A percentile compares a stretch with the other conserved stretches of the same genome.
Evolutionary conservation across 2,113 vertebrate species (phyloP).

Genomic region (Otis tarda): DNA sequence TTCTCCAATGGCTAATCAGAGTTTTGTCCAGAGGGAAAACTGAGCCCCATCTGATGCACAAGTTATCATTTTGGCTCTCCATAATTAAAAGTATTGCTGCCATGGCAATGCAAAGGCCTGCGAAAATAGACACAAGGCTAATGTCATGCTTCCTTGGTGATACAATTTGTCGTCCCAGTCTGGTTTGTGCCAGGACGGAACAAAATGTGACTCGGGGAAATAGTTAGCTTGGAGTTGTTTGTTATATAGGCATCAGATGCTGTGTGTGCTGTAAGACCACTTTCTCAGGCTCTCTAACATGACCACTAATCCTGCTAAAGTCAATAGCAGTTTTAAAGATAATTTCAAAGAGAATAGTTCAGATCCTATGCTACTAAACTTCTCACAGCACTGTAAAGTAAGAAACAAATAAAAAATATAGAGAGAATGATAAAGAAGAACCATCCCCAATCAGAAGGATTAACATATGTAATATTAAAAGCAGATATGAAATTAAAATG

Average conservation of each 20-base stretch:
- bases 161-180: not conserved
- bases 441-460: not conserved
- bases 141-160: slow-evolving; percentile 17
- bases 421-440: not conserved
- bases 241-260: slow-evolving; percentile 12
- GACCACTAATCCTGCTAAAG: not conserved
- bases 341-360: slow-evolving; percentile 10
- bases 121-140: not conserved
- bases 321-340: slow-evolving; percentile 27
- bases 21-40: slow-evolving; percentile 64
- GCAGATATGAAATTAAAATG: not conserved
- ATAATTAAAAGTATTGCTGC: slow-evolving; percentile 73
- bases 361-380: not conserved
- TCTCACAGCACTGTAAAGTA: not conserved
- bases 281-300: slow-evolving; percentile 6
- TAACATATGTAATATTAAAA: not conserved
- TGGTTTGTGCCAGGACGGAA: not conserved
- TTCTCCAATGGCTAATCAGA: slow-evolving; percentile 57
- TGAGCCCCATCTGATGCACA: slow-evolving; percentile 61
- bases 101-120: slow-evolving; percentile 53
- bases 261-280: not conserved
- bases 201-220: slow-evolving; percentile 18
- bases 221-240: not conserved
- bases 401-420: not conserved
- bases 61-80: slow-evolving; percentile 55